Evolutionary conservation across 2,113 vertebrate species (phyloP).

Genomic region (Ailurus styani): DNA sequence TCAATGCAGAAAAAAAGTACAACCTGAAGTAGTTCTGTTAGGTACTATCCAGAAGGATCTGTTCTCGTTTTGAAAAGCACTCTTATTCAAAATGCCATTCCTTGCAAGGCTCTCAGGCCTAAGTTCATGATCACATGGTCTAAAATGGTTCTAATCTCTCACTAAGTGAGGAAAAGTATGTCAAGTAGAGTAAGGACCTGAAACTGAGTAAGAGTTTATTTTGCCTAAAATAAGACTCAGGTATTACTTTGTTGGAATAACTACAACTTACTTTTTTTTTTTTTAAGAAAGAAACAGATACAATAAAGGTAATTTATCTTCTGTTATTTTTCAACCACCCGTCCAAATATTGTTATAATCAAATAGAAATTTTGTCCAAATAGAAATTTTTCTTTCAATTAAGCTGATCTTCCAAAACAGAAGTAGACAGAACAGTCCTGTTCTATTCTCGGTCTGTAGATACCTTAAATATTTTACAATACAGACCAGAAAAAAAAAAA

Average conservation of each 20-base stretch:
- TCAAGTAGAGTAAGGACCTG: background rate
- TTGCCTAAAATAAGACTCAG: background rate
- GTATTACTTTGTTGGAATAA: background rate
- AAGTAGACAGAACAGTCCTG: background rate
- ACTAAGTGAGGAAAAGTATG: background rate
- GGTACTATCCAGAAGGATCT: background rate
- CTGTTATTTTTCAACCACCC: background rate
- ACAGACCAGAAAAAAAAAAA: background rate
- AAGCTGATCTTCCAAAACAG: background rate
- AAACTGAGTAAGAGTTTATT: background rate
- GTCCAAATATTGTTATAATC: background rate
- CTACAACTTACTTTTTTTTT: background rate
- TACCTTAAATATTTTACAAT: background rate
- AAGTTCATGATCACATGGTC: background rate
- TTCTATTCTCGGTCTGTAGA: background rate
- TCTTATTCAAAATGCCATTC: background rate
- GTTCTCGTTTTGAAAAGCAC: background rate
- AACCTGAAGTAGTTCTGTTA: background rate
- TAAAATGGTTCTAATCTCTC: background rate
- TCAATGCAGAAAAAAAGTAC: background rate
- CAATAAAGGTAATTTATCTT: background rate
- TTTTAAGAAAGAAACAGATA: background rate
- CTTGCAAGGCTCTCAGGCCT: background rate
- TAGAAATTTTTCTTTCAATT: background rate
- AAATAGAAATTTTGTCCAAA: background rate